phyloP scores from a whole-genome alignment of 2,797 vertebrate species.

The Mus caroli region DNA sequence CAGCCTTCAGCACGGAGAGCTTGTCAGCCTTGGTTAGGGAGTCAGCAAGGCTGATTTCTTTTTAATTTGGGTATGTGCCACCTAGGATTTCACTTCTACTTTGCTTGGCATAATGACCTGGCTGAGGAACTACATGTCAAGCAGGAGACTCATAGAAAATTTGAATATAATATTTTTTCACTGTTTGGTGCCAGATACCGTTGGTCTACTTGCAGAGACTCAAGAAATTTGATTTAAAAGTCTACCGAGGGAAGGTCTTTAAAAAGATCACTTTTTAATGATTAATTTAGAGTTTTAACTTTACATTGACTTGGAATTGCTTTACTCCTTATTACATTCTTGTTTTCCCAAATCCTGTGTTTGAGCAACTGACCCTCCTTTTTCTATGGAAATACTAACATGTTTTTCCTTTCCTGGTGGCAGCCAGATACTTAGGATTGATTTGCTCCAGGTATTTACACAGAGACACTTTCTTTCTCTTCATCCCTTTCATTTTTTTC shows the following conservation, averaged over 20 bases:
- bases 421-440: slow-evolving; percentile 35
- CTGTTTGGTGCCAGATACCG: background rate
- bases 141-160: slow-evolving; percentile 44
- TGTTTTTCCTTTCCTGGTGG: slow-evolving; percentile 9
- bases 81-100: slow-evolving; percentile 75
- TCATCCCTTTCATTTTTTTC: slow-evolving; percentile 55
- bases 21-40: slow-evolving; percentile 61
- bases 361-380: background rate
- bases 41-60: slow-evolving; percentile 72
- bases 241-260: background rate
- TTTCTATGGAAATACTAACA: background rate
- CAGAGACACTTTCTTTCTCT: slow-evolving; percentile 49
- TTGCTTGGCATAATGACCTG: slow-evolving; percentile 57
- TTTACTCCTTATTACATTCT: slow-evolving; percentile 37
- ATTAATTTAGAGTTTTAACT: slow-evolving; percentile 61
- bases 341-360: background rate
- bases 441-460: slow-evolving; percentile 63
- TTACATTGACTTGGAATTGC: slow-evolving; percentile 28
- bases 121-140: slow-evolving; percentile 39
- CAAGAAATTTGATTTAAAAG: slow-evolving; percentile 54
- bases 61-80: slow-evolving; percentile 77
- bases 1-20: accelerated
- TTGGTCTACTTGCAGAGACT: background rate
- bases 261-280: slow-evolving; percentile 29
- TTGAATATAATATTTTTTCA: slow-evolving; percentile 23